A percentile compares a stretch with the other conserved stretches of the same genome.
Evolutionary conservation across 2,888 invertebrate species (phyloP).

Genomic region (Pristionchus japonicus): DNA sequence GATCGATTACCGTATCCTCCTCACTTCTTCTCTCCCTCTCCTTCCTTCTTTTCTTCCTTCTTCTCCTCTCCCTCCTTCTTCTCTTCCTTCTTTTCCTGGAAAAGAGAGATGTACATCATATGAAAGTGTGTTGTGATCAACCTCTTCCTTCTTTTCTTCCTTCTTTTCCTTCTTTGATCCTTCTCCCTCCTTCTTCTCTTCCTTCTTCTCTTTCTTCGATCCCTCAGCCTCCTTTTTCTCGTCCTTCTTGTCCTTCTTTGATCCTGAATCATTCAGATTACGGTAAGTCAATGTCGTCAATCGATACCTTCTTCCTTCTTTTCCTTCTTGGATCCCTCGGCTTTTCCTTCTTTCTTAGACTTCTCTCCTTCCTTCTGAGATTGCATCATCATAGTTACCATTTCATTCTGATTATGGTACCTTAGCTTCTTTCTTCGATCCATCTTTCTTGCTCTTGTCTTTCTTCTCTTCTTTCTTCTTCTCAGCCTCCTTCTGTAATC

Average conservation of each 20-base stretch:
- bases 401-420: background rate
- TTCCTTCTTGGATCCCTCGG: background rate
- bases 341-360: background rate
- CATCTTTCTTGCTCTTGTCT: constrained; percentile 1
- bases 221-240: background rate
- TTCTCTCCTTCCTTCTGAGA: constrained; percentile 1
- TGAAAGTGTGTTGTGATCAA: too few relatives aligned
- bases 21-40: constrained; percentile 1
- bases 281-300: background rate
- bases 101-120: background rate
- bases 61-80: background rate
- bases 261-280: background rate
- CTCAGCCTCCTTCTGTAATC: background rate
- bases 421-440: constrained; percentile 9
- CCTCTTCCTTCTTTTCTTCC: background rate
- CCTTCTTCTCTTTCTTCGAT: background rate
- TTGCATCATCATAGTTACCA: background rate
- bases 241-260: background rate
- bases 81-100: constrained; percentile 12
- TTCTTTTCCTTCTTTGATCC: background rate
- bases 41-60: background rate
- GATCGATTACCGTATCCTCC: background rate
- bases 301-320: background rate
- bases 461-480: background rate
- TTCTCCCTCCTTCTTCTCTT: background rate